Evolutionary conservation across 2,113 vertebrate species (phyloP).

Genomic region (Chaetorhynchus papuensis): DNA sequence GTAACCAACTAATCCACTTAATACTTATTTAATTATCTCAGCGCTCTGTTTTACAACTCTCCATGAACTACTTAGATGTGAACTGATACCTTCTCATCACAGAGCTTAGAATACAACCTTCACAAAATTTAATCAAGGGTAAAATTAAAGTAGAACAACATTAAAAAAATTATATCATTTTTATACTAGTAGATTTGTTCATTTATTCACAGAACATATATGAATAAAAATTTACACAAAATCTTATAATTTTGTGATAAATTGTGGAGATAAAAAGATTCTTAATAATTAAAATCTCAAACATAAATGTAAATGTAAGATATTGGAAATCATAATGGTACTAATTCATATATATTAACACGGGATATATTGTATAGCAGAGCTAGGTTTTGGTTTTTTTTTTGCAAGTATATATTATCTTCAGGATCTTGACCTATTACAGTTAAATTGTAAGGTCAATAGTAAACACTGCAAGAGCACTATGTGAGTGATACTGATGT

Average conservation of each 20-base stretch:
- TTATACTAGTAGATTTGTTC: background rate
- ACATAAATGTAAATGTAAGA: background rate
- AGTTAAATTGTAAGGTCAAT: background rate
- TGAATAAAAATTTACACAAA: background rate
- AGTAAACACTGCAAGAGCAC: background rate
- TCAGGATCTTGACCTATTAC: background rate
- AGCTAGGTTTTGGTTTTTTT: background rate
- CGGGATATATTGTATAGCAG: background rate
- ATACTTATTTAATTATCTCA: conserved; percentile 35
- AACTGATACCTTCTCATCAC: conserved; percentile 16
- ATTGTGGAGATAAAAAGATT: background rate
- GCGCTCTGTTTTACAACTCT: conserved; percentile 26
- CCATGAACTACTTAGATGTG: conserved; percentile 16
- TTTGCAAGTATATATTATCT: background rate
- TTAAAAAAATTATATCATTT: background rate
- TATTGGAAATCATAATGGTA: background rate
- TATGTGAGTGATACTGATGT: background rate
- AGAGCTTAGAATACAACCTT: conserved; percentile 1
- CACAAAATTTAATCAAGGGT: conserved; percentile 35
- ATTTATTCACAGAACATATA: background rate
- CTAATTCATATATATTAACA: background rate
- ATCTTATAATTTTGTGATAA: background rate
- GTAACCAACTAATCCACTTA: conserved; percentile 31
- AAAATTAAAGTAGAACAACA: conserved; percentile 33
- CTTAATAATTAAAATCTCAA: background rate